Evolutionary conservation across 2,888 invertebrate genomes (phyloP).

Genomic region (Lochmaea crataegi): DNA sequence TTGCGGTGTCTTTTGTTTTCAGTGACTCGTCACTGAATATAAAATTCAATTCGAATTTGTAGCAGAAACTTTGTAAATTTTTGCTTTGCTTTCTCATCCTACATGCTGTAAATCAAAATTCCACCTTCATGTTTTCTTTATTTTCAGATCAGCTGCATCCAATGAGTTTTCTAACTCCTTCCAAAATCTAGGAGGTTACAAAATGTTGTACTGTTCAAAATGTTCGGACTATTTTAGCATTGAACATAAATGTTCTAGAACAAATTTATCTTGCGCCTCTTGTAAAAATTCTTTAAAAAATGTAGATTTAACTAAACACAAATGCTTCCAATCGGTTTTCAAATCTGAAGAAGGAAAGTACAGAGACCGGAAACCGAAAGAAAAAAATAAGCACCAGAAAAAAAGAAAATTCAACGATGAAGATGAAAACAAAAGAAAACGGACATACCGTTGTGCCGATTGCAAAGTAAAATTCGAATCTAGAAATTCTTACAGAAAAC

Average conservation of each 20-base stretch:
- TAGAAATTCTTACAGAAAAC: slow-evolving; percentile 41
- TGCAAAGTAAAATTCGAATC: slow-evolving; percentile 44
- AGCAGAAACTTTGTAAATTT: too few species aligned
- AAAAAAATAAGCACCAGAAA: not conserved
- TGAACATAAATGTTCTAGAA: slow-evolving; percentile 32
- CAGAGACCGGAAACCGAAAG: slow-evolving; percentile 7
- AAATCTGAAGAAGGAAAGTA: slow-evolving; percentile 19
- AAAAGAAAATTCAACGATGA: not conserved
- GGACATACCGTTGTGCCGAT: slow-evolving; percentile 29
- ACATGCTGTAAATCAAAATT: not conserved
- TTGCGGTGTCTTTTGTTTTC: too few species aligned
- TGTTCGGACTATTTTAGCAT: slow-evolving; percentile 33
- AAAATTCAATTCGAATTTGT: too few species aligned
- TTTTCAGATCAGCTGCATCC: slow-evolving; percentile 29
- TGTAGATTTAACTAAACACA: slow-evolving; percentile 26
- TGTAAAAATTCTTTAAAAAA: slow-evolving; percentile 32
- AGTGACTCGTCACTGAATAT: too few species aligned
- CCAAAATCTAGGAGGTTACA: slow-evolving; percentile 21
- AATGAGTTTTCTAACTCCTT: not conserved
- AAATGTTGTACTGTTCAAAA: slow-evolving; percentile 35
- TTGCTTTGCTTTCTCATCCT: not conserved
- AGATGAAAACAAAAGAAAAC: not conserved
- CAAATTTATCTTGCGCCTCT: slow-evolving; percentile 32
- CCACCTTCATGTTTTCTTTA: slow-evolving; percentile 14
- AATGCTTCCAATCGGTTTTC: slow-evolving; percentile 28